These are phyloP conservation scores for Phycodurus eques DNA, from an alignment of 2,113 vertebrate species.

Conservation along the genomic window DNA sequence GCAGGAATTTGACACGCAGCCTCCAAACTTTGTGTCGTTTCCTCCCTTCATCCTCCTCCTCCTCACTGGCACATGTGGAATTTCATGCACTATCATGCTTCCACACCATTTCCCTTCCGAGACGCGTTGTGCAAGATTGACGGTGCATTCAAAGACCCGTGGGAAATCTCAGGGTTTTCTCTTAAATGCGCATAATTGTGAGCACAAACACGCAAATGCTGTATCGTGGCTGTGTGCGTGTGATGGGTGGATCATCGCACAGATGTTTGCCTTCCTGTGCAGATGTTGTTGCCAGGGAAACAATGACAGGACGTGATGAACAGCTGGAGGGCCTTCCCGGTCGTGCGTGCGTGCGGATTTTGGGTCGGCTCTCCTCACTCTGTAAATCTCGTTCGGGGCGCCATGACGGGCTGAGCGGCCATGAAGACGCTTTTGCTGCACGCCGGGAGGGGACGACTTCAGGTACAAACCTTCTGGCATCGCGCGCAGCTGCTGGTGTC, in stretches of 20 bases:
- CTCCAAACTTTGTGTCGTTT: slow-evolving; percentile 4
- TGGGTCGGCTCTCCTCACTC: slow-evolving; percentile 19
- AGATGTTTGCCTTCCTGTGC: slow-evolving; percentile 72
- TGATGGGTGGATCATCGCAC: slow-evolving; percentile 27
- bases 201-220: too few relatives aligned
- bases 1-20: slow-evolving; percentile 38
- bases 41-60: slow-evolving; percentile 2
- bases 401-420: slow-evolving; percentile 21
- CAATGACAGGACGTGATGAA: slow-evolving; percentile 70
- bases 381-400: slow-evolving; percentile 8
- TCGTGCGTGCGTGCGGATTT: slow-evolving; percentile 32
- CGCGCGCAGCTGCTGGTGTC: neutral
- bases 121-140: neutral
- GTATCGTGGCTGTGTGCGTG: neutral
- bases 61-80: slow-evolving; percentile 22
- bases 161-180: slow-evolving; percentile 16
- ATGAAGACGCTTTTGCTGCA: slow-evolving; percentile 62
- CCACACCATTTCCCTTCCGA: neutral
- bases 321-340: slow-evolving; percentile 68
- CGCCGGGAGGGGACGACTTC: slow-evolving; percentile 39
- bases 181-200: neutral
- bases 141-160: slow-evolving; percentile 21
- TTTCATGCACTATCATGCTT: slow-evolving; percentile 14
- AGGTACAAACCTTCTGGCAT: slow-evolving; percentile 40
- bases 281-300: slow-evolving; percentile 75